These are phyloP conservation scores for Synergus laeviventris DNA, from an alignment of 2,888 invertebrate species.

Conservation along the genomic window DNA sequence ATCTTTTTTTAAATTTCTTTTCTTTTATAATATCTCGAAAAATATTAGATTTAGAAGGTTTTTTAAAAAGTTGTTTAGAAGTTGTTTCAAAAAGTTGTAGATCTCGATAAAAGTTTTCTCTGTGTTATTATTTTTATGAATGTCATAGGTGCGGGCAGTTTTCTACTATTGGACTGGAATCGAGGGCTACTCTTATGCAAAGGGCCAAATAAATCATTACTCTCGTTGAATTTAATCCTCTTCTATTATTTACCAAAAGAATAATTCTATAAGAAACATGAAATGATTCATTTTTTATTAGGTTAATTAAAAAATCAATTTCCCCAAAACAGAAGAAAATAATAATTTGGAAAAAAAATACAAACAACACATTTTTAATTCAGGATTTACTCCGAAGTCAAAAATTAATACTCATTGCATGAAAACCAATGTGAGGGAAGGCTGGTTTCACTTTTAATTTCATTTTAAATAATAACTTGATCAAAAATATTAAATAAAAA, in stretches of 20 bases:
- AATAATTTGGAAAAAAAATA: not conserved
- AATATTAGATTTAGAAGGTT: too few species aligned
- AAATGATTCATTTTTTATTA: too few species aligned
- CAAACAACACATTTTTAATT: not conserved
- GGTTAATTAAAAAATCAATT: too few species aligned
- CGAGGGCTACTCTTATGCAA: slow-evolving; percentile 70
- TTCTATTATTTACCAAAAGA: not conserved
- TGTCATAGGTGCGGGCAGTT: slow-evolving; percentile 71
- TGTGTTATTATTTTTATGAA: slow-evolving; percentile 69
- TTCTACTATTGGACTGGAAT: slow-evolving; percentile 71
- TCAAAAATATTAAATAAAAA: not conserved
- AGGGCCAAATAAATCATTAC: slow-evolving; percentile 69
- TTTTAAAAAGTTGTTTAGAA: too few species aligned
- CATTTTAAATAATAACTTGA: too few species aligned
- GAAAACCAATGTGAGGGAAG: not conserved
- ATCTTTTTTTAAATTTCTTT: too few species aligned
- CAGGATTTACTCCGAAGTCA: not conserved
- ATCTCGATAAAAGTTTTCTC: slow-evolving; percentile 44
- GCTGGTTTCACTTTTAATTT: not conserved
- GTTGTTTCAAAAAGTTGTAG: too few species aligned
- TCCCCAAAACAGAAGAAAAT: too few species aligned
- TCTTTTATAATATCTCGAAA: too few species aligned
- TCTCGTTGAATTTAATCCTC: slow-evolving; percentile 41
- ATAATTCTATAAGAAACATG: too few species aligned
- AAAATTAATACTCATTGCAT: slow-evolving; percentile 7